These are phyloP conservation scores for Eira barbara DNA, from an alignment of 2,113 vertebrate species.

Conservation along the genomic window DNA sequence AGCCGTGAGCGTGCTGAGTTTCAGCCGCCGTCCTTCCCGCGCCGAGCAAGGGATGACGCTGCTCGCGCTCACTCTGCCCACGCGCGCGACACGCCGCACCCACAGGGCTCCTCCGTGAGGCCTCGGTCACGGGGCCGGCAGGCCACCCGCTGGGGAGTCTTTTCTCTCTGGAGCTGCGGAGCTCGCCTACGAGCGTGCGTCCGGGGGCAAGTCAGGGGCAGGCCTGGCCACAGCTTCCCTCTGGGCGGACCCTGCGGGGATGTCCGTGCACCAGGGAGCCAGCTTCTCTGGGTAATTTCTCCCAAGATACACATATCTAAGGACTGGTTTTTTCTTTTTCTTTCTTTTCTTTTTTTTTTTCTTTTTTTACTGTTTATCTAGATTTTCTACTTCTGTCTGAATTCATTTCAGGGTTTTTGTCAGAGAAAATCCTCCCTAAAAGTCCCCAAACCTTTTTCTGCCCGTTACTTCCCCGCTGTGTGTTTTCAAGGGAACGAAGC, in stretches of 20 bases:
- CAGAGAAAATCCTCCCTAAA: background rate
- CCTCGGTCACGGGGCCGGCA: accelerated
- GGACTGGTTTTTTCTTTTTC: too few species aligned
- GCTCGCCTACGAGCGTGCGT: too few species aligned
- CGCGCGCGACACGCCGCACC: accelerated
- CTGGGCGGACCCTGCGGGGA: accelerated
- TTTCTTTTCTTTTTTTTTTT: background rate
- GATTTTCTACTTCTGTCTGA: background rate
- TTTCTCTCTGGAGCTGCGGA: background rate
- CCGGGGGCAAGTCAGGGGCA: background rate
- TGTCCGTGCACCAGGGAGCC: background rate
- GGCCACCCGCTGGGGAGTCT: background rate
- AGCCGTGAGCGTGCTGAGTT: accelerated
- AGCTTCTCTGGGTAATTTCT: background rate
- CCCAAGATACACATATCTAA: accelerated
- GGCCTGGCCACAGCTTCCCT: background rate
- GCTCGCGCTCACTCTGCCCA: background rate
- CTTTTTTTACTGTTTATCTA: background rate
- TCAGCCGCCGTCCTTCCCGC: background rate
- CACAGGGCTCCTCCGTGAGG: accelerated
- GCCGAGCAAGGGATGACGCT: accelerated
- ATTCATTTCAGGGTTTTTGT: background rate
- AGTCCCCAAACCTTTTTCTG: background rate
- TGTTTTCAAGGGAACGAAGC: accelerated
- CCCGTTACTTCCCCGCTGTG: accelerated